A percentile compares a stretch with the other conserved stretches of the same genome.
phyloP scores from a whole-genome alignment of 1,140 invertebrate species.

The Wasmannia auropunctata region DNA sequence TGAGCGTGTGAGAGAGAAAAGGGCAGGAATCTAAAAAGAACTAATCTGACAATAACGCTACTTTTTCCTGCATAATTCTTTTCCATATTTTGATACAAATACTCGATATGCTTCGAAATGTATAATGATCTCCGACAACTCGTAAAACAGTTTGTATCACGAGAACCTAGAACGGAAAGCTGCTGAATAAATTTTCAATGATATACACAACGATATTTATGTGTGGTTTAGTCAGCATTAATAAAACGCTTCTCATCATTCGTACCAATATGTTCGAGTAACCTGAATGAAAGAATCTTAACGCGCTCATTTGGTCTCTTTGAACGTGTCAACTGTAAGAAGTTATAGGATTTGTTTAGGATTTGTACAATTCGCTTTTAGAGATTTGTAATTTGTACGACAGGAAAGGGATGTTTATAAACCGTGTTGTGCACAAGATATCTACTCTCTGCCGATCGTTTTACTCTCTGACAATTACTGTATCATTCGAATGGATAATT shows the following conservation, averaged over 20 bases:
- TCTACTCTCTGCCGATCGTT: background rate
- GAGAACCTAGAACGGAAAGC: background rate
- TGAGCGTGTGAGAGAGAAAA: background rate
- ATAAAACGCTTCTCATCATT: background rate
- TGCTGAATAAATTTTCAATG: background rate
- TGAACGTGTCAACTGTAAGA: background rate
- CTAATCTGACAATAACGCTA: background rate
- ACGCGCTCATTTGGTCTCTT: background rate
- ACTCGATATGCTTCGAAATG: background rate
- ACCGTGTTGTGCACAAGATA: background rate
- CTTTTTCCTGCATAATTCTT: background rate
- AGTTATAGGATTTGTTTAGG: background rate
- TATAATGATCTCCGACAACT: background rate
- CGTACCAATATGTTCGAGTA: background rate
- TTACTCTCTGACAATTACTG: background rate
- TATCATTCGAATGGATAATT: conserved; percentile 20
- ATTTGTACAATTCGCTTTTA: background rate
- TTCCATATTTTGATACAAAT: background rate
- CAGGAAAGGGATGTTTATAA: background rate
- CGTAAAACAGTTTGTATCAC: background rate
- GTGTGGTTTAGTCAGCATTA: background rate
- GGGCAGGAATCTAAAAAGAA: background rate
- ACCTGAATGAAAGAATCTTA: background rate
- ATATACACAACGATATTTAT: background rate
- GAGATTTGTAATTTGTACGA: background rate